Conservation (phyloP, 2,888 invertebrate species). For the Drosophila longiperda region DNA sequence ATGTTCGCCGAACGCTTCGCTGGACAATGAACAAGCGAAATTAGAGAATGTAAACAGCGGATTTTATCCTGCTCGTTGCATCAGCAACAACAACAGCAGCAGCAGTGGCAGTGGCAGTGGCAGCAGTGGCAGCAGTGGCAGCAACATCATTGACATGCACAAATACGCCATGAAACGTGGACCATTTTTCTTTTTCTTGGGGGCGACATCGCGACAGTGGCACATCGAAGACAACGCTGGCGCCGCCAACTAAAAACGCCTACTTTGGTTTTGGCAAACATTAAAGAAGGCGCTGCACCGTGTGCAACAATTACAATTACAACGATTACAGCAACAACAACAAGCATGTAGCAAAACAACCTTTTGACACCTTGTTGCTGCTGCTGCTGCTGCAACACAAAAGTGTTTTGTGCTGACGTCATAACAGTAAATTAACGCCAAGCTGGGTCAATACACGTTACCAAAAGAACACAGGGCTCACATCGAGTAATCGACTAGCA, state of each 20-base stretch:
- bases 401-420: slow-evolving; percentile 60
- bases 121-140: slow-evolving; percentile 24
- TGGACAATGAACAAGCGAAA: slow-evolving; percentile 82
- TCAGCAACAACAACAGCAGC: slow-evolving; percentile 26
- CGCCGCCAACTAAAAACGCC: slow-evolving; percentile 67
- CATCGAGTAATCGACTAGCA: slow-evolving; percentile 2
- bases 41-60: slow-evolving; percentile 81
- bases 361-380: slow-evolving; percentile 43
- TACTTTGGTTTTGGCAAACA: slow-evolving; percentile 39
- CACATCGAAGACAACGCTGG: slow-evolving; percentile 39
- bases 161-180: slow-evolving; percentile 60
- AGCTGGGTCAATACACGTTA: slow-evolving; percentile 14
- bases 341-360: slow-evolving; percentile 31
- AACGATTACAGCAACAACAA: slow-evolving; percentile 49
- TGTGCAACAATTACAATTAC: slow-evolving; percentile 29
- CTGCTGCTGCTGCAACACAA: slow-evolving; percentile 9
- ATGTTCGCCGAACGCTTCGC: slow-evolving; percentile 75
- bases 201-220: slow-evolving; percentile 6
- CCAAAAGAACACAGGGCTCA: slow-evolving; percentile 5
- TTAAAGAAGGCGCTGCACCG: neutral
- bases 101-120: slow-evolving; percentile 19
- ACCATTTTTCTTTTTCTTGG: slow-evolving; percentile 66
- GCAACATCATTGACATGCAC: slow-evolving; percentile 38
- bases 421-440: slow-evolving; percentile 72
- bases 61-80: slow-evolving; percentile 79